Base-by-base conservation (phyloP, 2,797 vertebrate species). In the Phoxinus dragarum region DNA sequence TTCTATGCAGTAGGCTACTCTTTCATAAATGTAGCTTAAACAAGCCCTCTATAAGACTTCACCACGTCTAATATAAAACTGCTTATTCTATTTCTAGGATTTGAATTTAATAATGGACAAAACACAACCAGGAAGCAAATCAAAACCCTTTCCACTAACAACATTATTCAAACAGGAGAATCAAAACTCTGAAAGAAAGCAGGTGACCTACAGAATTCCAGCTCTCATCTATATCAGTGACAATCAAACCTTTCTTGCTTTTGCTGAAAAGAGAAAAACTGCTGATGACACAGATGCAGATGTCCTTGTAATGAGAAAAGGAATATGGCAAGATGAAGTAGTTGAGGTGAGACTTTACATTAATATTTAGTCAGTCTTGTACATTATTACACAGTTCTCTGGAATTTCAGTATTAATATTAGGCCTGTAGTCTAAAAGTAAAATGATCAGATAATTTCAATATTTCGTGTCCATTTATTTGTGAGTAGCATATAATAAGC, bases 121-220 rank as follows among this genome's bases (percentile, higher is more conserved):
- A 71, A n/a, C n/a, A 44, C 66, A 44, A 14, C 38, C 12, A 42
- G 74, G 64, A 86, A 49, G 31, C 85, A 68, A 31, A 77, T 44
- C 47, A 19, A 68, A 10, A 21, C 49, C 16, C 1, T 82, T 77
- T 44, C 88, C 77, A 74, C 92, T 91, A 92, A 95, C 91, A 82
- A 93, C 94, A 36, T 91, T 98, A 87, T 98, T 98, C 90, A 92
- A 80, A 72, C 84, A 80, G 31, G 84, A 80, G 21, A 38, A 1
- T 19, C n/a, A 23, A 2, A 31, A 36, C 56, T 79, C 64, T 59
- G 75, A 88, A 80, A 69, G 86, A 16, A 47, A 9, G 0, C 95
- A 96, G 27, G 80, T 93, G 81, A 97, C 95, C 5, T 98, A 97
- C 92, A 96, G 97, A 83, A 97, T 98, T 67, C 97, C 97, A 27